Evolutionary conservation across 2,888 invertebrate genomes (phyloP).

Genomic region (Melieria picta): DNA sequence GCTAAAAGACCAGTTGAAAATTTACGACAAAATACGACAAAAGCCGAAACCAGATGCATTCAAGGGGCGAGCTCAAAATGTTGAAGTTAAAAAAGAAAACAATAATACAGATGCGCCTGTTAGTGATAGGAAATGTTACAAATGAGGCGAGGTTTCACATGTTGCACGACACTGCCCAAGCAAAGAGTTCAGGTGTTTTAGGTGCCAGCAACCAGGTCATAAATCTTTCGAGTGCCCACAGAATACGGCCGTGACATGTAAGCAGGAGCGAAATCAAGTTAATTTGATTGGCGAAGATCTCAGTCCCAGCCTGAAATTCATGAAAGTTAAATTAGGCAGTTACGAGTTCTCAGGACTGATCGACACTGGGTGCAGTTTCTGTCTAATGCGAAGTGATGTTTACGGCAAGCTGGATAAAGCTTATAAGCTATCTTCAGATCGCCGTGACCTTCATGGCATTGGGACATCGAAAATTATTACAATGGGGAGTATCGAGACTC

Average conservation of each 20-base stretch:
- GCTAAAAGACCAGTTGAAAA: slow-evolving; percentile 12
- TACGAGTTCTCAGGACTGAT: slow-evolving; percentile 5
- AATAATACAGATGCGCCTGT: too few species aligned
- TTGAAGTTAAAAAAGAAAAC: not conserved
- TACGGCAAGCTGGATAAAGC: slow-evolving; percentile 4
- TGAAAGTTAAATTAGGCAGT: not conserved
- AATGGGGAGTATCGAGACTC: not conserved
- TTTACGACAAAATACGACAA: slow-evolving; percentile 19
- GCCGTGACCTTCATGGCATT: slow-evolving; percentile 9
- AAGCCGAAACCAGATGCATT: not conserved
- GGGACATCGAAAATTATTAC: slow-evolving; percentile 11
- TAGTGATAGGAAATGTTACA: not conserved
- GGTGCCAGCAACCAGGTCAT: slow-evolving; percentile 19
- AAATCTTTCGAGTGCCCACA: slow-evolving; percentile 18
- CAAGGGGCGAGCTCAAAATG: not conserved
- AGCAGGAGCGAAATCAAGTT: not conserved
- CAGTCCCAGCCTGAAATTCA: slow-evolving; percentile 3
- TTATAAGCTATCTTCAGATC: slow-evolving; percentile 1
- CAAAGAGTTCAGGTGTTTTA: slow-evolving; percentile 17
- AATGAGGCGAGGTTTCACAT: slow-evolving; percentile 2
- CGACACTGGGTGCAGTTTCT: slow-evolving; percentile 14
- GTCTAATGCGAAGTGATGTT: slow-evolving; percentile 12
- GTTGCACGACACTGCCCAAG: slow-evolving; percentile 15
- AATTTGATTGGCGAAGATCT: slow-evolving; percentile 11
- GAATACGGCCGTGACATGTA: not conserved